Conservation (phyloP, 2,113 vertebrate genomes). For the Ictalurus punctatus region DNA sequence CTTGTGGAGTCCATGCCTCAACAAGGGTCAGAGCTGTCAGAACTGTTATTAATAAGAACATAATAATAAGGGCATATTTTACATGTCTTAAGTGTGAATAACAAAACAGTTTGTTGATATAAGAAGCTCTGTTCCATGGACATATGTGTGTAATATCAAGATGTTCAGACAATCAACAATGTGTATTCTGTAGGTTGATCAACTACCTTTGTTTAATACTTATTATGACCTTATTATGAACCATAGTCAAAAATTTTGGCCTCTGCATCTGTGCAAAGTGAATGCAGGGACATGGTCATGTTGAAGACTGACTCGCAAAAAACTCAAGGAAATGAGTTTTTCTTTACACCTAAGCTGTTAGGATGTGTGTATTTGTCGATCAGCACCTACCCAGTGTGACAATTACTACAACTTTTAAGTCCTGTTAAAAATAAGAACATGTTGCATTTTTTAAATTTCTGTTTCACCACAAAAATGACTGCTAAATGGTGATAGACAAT, state of each 20-base stretch:
- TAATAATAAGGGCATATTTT: too few species aligned
- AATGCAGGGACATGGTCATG: not conserved
- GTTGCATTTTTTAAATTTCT: not conserved
- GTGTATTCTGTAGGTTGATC: not conserved
- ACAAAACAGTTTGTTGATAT: not conserved
- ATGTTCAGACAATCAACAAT: not conserved
- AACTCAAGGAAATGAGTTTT: not conserved
- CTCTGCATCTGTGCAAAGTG: not conserved
- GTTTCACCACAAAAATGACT: not conserved
- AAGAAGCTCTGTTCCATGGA: not conserved
- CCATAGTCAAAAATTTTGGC: not conserved
- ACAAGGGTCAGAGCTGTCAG: too few species aligned
- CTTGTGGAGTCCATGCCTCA: too few species aligned
- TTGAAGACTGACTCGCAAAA: not conserved
- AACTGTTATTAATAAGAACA: too few species aligned
- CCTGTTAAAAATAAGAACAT: not conserved
- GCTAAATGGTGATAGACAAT: not conserved
- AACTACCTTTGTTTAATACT: not conserved
- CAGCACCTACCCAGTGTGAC: not conserved
- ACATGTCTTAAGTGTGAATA: not conserved
- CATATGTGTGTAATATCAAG: not conserved
- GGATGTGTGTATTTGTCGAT: not conserved
- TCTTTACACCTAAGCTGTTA: not conserved
- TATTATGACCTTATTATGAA: not conserved
- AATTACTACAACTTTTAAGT: not conserved